A percentile compares a stretch with the other conserved stretches of the same genome.
Conservation (phyloP, 37 sponge, comb jelly and placozoan species). For the Hexactinellida sp. region DNA sequence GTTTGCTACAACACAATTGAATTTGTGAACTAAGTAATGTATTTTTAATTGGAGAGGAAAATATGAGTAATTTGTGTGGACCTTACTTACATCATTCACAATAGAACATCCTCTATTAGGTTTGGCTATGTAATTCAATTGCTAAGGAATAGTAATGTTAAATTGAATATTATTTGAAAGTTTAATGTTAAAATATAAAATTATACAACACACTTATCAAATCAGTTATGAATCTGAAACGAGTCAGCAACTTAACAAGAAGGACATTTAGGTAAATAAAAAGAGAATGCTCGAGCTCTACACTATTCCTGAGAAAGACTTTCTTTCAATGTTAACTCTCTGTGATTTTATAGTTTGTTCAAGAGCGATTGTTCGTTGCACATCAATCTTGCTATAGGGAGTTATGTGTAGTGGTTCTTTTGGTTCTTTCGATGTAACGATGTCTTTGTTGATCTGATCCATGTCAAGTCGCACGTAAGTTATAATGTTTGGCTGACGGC, state of each 20-base stretch:
- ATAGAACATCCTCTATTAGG: no score
- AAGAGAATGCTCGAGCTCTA: neutral
- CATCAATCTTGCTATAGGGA: neutral
- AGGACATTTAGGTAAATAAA: neutral
- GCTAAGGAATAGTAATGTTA: no score
- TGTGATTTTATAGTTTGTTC: slow-evolving; percentile 11
- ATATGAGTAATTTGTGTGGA: no score
- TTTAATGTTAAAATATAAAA: neutral
- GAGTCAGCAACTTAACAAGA: neutral
- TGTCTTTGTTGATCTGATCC: neutral
- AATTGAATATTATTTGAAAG: no score
- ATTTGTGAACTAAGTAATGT: no score
- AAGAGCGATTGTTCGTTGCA: neutral
- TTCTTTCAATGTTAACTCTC: neutral
- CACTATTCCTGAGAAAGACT: neutral
- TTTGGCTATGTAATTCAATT: no score
- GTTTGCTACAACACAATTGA: no score
- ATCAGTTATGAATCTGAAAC: neutral
- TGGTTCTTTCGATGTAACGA: neutral
- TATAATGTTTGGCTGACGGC: neutral
- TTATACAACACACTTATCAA: neutral
- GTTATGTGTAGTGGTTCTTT: neutral
- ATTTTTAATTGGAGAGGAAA: no score
- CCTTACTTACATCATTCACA: no score
- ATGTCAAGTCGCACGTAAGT: neutral